Percentiles rank a stretch among this genome's conserved stretches.
phyloP scores from a whole-genome alignment of 2,888 invertebrate genomes.

The Archaeoteleia sp. region DNA sequence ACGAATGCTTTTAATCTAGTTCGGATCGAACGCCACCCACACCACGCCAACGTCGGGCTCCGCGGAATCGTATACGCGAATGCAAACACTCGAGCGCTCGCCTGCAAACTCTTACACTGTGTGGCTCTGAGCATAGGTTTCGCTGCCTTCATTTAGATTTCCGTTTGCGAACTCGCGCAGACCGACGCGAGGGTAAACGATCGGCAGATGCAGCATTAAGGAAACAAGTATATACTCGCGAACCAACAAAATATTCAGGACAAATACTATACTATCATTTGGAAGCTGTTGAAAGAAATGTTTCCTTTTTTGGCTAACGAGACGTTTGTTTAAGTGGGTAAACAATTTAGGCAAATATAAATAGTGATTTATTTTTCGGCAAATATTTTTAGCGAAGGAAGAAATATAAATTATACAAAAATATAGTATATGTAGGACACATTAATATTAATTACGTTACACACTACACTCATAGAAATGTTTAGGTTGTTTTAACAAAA shows the following conservation, averaged over 20 bases:
- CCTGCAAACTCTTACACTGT: constrained; percentile 49
- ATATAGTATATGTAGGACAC: too few relatives aligned
- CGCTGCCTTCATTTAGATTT: constrained; percentile 66
- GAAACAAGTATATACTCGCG: constrained; percentile 48
- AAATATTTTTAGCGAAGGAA: too few relatives aligned
- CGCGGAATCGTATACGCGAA: constrained; percentile 50
- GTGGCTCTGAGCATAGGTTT: constrained; percentile 42
- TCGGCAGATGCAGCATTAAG: constrained; percentile 59
- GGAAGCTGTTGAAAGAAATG: too few relatives aligned
- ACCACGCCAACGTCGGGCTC: constrained; percentile 17
- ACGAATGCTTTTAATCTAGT: constrained; percentile 64
- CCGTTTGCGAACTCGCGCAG: constrained; percentile 61
- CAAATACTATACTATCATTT: not conserved
- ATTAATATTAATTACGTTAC: too few relatives aligned
- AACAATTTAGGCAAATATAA: not conserved
- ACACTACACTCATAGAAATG: too few relatives aligned
- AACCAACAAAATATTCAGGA: constrained; percentile 6
- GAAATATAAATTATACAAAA: too few relatives aligned
- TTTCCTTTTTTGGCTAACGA: not conserved
- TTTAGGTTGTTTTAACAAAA: too few relatives aligned
- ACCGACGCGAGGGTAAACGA: constrained; percentile 59
- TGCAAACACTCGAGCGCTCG: constrained; percentile 55
- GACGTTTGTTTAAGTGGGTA: not conserved
- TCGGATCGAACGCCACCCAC: constrained; percentile 54
- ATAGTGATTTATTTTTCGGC: too few relatives aligned